Evolutionary conservation across 2,797 vertebrate species (phyloP), one percentile per base, ranked within the genome.

Genomic region (Onychomys leucogaster): DNA sequence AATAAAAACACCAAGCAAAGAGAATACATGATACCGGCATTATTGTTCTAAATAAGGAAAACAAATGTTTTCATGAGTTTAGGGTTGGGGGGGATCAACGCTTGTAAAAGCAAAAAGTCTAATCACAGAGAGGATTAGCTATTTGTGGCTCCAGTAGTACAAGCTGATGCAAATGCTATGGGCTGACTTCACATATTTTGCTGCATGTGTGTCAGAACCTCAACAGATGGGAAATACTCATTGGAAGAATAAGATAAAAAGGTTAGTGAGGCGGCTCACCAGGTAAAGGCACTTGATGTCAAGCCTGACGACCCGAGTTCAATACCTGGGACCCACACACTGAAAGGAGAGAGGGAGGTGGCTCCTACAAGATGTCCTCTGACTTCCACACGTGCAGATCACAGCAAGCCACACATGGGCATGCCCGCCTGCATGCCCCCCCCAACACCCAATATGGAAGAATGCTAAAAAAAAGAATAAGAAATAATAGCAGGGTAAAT

Each of bases 61-160:
- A 67, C 27, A 94, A 86, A 34, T 6, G 55, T 52, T 93, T 86
- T 93, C 76, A 94, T 8, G 49, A 75, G 71, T 88, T 95, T 91
- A 73, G n/a, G n/a, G n/a, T n/a, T 0, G 32, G 16, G 61, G 61
- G 2, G 63, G 49, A 81, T 57, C 86, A 95, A 94, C 27, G 21
- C 76, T 78, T 96, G 46, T 71, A 49, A 95, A 95, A 94, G 89
- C n/a, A 89, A 95, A 88, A 92, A 94, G 29, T 11, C 37, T 59
- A 84, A 37, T 27, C 61, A 46, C 23, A 41, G 83, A 49, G 2
- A n/a, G 19, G 59, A 49, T 16, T 8, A 91, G 49, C 13, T 88
- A n/a, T 95, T 69, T 89, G 78, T 49, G 46, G 75, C n/a, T 87
- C 57, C 10, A 6, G 80, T 23, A 94, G 89, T 29, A 92, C 19